Evolutionary conservation across 2,797 vertebrate species (phyloP).

Genomic region (Alca torda): DNA sequence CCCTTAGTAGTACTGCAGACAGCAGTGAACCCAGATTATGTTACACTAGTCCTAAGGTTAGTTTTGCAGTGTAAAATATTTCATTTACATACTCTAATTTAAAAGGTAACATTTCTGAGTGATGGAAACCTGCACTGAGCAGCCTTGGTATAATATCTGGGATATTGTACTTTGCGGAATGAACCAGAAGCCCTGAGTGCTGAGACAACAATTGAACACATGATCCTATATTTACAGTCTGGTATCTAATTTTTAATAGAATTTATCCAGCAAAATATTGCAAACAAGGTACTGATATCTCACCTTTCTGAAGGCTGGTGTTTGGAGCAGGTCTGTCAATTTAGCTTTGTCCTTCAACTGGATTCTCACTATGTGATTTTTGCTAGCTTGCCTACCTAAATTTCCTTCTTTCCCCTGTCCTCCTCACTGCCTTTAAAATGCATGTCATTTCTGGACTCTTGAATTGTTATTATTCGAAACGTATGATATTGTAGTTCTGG

Average conservation of each 20-base stretch:
- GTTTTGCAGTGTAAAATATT: slow-evolving; percentile 45
- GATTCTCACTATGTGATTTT: neutral
- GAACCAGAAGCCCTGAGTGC: neutral
- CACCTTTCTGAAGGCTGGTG: neutral
- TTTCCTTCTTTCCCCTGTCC: neutral
- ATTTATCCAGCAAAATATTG: slow-evolving; percentile 37
- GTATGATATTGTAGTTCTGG: neutral
- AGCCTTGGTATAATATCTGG: slow-evolving; percentile 33
- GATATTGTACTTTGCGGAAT: slow-evolving; percentile 32
- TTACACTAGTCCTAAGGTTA: neutral
- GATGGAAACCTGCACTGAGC: slow-evolving; percentile 19
- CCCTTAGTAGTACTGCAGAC: neutral
- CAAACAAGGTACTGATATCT: neutral
- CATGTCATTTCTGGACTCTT: neutral
- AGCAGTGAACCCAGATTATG: neutral
- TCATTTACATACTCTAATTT: slow-evolving; percentile 56
- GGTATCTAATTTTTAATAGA: slow-evolving; percentile 53
- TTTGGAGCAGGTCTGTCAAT: neutral
- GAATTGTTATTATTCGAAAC: neutral
- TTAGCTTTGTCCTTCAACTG: neutral
- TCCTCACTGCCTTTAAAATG: neutral
- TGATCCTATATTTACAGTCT: slow-evolving; percentile 21
- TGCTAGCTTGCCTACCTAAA: neutral
- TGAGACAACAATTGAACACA: slow-evolving; percentile 6
- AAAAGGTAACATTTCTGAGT: slow-evolving; percentile 39